Percentiles rank a stretch among this genome's conserved stretches.
Conservation (phyloP, 2,888 invertebrate species). For the Oligia strigilis region DNA sequence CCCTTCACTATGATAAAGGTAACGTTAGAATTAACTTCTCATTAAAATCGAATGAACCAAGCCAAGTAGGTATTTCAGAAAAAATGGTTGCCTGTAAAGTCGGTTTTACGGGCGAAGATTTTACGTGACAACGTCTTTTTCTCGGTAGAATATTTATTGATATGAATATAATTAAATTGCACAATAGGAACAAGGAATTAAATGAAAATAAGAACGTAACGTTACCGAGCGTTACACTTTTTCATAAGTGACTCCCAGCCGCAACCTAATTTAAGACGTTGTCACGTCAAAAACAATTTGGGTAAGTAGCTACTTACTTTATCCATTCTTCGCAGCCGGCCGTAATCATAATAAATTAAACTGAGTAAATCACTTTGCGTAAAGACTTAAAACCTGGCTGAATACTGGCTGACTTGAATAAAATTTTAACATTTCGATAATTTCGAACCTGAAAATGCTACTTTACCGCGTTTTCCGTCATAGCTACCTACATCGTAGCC, state of each 20-base stretch:
- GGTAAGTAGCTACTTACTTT: slow-evolving; percentile 16
- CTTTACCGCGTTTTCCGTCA: slow-evolving; percentile 20
- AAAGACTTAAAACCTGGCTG: slow-evolving; percentile 22
- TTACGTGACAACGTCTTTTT: too few species aligned
- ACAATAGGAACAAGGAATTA: too few species aligned
- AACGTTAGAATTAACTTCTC: not conserved
- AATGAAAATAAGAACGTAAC: too few species aligned
- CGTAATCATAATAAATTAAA: slow-evolving; percentile 53
- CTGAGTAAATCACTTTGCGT: slow-evolving; percentile 42
- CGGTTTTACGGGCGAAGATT: too few species aligned
- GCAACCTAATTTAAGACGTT: too few species aligned
- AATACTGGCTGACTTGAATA: slow-evolving; percentile 11
- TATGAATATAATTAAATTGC: too few species aligned
- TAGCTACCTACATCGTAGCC: not conserved
- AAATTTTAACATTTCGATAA: slow-evolving; percentile 29
- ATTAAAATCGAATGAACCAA: not conserved
- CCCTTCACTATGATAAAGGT: not conserved
- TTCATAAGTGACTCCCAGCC: too few species aligned
- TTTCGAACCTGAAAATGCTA: slow-evolving; percentile 13
- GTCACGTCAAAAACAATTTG: too few species aligned
- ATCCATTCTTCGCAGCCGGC: slow-evolving; percentile 29
- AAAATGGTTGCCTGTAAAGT: too few species aligned
- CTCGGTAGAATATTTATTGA: too few species aligned
- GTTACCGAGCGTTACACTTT: too few species aligned
- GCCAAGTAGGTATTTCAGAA: slow-evolving; percentile 17